Evolutionary conservation across 2,888 invertebrate genomes (phyloP), one percentile per base, ranked within the genome.

Genomic region (Zygaena filipendulae): DNA sequence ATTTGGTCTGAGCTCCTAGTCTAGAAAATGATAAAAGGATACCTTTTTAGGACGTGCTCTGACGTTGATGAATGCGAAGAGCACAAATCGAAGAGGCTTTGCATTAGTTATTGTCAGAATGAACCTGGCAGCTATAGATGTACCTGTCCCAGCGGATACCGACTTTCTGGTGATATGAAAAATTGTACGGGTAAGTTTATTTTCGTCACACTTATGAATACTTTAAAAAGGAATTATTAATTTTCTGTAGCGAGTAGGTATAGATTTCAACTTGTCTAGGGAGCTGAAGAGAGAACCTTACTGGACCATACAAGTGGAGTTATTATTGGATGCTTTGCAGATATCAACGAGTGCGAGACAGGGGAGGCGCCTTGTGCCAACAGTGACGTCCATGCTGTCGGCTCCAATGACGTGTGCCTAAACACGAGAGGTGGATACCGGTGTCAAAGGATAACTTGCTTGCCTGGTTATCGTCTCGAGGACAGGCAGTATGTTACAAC

Each of bases 31-130:
- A n/a, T n/a, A n/a, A n/a, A n/a, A n/a, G n/a, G n/a, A n/a, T n/a
- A n/a, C n/a, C n/a, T n/a, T n/a, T n/a, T n/a, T n/a, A 87, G 87
- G 32, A 84, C 87, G 0, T 89, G 89, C 49, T 59, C 82, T 24
- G 97, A 97, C 52, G 82, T 96, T 8, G 88, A 97, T 54, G 97
- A 97, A 59, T 97, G 97, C 50, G 82, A 82, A 3, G 83, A 87
- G 39, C 91, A 87, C 58, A 87, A 87, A 42, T 83, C 87, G 2
- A 86, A 87, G 41, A 81, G 85, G 29, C 74, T 88, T 0, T 91
- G 91, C 49, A 74, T 83, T 71, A 94, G 95, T 0, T 81, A 83
- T 3, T 97, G 97, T 51, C 81, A 89, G 19, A 97, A 97, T 60
- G 86, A 89, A 7, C 92, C 90, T 0, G 97, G 97, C 0, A 92